These are phyloP conservation scores for Apistogramma diplotaenia DNA, from an alignment of 2,113 vertebrate genomes.

Conservation along the genomic window DNA sequence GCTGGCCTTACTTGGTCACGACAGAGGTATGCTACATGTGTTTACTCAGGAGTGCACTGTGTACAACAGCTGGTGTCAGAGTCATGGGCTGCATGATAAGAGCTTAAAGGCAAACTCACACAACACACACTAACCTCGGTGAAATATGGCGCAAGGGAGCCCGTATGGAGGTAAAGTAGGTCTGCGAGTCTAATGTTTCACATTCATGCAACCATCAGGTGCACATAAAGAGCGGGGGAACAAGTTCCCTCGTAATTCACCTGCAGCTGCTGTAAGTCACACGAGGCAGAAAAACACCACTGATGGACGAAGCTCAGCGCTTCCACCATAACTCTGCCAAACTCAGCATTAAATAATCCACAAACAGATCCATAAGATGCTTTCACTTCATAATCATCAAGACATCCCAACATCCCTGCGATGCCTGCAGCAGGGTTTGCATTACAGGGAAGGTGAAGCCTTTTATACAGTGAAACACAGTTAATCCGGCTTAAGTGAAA, in stretches of 20 bases:
- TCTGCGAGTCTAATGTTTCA: background rate
- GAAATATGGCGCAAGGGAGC: constrained; percentile 32
- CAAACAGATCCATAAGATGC: background rate
- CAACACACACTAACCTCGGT: constrained; percentile 28
- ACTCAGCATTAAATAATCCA: background rate
- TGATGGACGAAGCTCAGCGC: background rate
- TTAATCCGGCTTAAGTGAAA: background rate
- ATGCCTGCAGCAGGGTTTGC: background rate
- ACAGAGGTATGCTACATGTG: constrained; percentile 59
- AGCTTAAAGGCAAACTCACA: constrained; percentile 60
- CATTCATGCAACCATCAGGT: background rate
- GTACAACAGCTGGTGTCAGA: constrained; percentile 67
- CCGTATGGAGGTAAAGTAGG: constrained; percentile 8
- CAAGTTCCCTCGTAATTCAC: background rate
- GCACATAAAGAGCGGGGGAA: background rate
- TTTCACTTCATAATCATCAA: background rate
- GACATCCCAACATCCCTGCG: background rate
- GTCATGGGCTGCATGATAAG: constrained; percentile 59
- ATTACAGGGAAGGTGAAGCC: too few relatives aligned
- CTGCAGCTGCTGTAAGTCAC: constrained; percentile 14
- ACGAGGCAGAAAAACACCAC: constrained; percentile 5
- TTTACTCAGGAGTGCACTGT: constrained; percentile 65
- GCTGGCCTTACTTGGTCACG: constrained; percentile 65
- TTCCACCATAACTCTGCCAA: background rate
- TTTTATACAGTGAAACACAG: background rate